A percentile compares a stretch with the other conserved stretches of the same genome.
phyloP scores from a whole-genome alignment of 2,888 invertebrate genomes.

The Calliphora vomitoria region DNA sequence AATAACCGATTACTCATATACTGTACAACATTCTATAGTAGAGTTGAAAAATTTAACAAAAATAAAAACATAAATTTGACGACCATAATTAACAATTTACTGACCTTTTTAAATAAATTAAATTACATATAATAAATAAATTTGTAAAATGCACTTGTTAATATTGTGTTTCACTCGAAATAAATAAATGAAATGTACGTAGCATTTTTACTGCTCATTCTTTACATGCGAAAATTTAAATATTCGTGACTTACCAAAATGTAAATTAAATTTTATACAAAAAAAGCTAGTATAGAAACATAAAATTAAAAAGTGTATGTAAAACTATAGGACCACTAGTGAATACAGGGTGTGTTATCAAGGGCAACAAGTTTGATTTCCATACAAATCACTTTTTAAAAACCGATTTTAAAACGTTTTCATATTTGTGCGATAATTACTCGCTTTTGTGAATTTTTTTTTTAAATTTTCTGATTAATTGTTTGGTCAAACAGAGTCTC shows the following conservation, averaged over 20 bases:
- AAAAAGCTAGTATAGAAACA: slow-evolving; percentile 1
- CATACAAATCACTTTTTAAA: no score
- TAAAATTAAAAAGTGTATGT: not conserved
- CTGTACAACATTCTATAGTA: no score
- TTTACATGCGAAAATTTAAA: slow-evolving; percentile 30
- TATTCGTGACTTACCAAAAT: slow-evolving; percentile 58
- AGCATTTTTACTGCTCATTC: not conserved
- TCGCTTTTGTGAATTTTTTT: no score
- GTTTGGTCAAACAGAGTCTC: no score
- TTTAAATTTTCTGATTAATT: no score
- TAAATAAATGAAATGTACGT: not conserved
- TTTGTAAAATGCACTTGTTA: slow-evolving; percentile 5
- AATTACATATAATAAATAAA: slow-evolving; percentile 29
- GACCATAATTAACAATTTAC: not conserved
- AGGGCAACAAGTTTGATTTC: no score
- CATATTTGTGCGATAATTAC: no score
- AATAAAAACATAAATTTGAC: not conserved
- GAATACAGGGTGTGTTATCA: not conserved
- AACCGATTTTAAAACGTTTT: no score
- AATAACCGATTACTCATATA: no score
- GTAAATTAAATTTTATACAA: slow-evolving; percentile 25
- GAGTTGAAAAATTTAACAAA: no score
- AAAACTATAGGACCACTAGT: not conserved
- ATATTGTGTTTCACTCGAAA: slow-evolving; percentile 4
- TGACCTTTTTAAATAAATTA: slow-evolving; percentile 28